Evolutionary conservation across 2,888 invertebrate genomes (phyloP).

Genomic region (Orthosia gracilis): DNA sequence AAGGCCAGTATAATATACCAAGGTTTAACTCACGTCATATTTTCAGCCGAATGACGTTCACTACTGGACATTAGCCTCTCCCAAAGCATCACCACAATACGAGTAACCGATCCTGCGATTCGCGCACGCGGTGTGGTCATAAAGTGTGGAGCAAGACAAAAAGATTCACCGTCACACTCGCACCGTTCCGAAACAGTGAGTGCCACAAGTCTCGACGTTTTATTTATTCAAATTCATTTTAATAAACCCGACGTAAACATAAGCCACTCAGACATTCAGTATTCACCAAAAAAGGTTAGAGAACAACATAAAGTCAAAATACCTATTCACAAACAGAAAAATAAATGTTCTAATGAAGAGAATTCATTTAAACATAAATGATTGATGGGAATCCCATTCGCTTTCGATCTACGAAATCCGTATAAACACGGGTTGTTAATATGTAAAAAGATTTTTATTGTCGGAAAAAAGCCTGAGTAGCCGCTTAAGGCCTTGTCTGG

Average conservation of each 20-base stretch:
- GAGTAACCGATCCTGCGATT: too few relatives aligned
- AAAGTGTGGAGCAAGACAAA: neutral
- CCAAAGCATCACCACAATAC: too few relatives aligned
- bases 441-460: constrained; percentile 38
- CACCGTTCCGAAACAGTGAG: neutral
- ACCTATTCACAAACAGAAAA: constrained; percentile 30
- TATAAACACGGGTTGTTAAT: constrained; percentile 19
- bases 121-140: neutral
- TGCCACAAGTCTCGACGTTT: neutral
- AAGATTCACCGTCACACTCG: too few relatives aligned
- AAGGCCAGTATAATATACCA: too few relatives aligned
- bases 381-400: constrained; percentile 69
- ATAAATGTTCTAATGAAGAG: constrained; percentile 6
- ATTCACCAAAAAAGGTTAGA: constrained; percentile 8
- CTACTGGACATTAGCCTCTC: too few relatives aligned
- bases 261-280: neutral
- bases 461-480: too few relatives aligned
- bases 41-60: too few relatives aligned
- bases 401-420: constrained; percentile 33
- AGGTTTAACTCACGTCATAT: too few relatives aligned
- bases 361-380: constrained; percentile 65
- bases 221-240: constrained; percentile 28
- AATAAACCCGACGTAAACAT: constrained; percentile 3
- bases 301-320: constrained; percentile 33
- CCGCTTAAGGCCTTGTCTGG: neutral